Conservation (phyloP, 2,888 invertebrate species). For the Agrilus mali region DNA sequence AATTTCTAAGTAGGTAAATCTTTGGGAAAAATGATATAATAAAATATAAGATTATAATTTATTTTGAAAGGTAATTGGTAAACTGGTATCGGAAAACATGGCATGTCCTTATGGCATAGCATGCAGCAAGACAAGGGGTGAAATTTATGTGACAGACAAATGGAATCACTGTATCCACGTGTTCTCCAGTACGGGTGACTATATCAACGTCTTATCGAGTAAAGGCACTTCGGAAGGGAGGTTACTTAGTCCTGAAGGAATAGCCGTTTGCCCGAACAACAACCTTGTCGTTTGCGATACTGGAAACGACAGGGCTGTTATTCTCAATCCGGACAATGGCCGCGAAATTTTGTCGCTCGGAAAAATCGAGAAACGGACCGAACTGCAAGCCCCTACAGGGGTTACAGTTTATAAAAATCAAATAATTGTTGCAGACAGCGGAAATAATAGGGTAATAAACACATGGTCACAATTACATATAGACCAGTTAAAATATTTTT, state of each 20-base stretch:
- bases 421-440: constrained; percentile 52
- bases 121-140: constrained; percentile 41
- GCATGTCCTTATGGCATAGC: constrained; percentile 49
- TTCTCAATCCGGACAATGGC: constrained; percentile 44
- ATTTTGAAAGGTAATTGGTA: constrained; percentile 35
- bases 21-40: too few species aligned
- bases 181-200: constrained; percentile 50
- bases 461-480: too few species aligned
- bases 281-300: constrained; percentile 63
- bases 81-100: constrained; percentile 43
- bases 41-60: too few species aligned
- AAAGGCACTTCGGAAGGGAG: constrained; percentile 51
- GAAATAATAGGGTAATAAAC: constrained; percentile 48
- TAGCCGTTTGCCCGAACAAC: constrained; percentile 43
- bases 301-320: constrained; percentile 59
- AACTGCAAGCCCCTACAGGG: constrained; percentile 60
- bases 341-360: constrained; percentile 50
- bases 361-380: constrained; percentile 36
- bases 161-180: constrained; percentile 59
- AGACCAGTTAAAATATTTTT: too few species aligned
- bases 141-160: constrained; percentile 51
- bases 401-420: constrained; percentile 45
- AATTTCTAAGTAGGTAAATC: too few species aligned
- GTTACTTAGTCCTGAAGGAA: constrained; percentile 62
- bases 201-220: constrained; percentile 46